Percentiles rank a stretch among this genome's conserved stretches.
Evolutionary conservation across 2,888 invertebrate genomes (phyloP).

Genomic region (Entomobrya multifasciata): DNA sequence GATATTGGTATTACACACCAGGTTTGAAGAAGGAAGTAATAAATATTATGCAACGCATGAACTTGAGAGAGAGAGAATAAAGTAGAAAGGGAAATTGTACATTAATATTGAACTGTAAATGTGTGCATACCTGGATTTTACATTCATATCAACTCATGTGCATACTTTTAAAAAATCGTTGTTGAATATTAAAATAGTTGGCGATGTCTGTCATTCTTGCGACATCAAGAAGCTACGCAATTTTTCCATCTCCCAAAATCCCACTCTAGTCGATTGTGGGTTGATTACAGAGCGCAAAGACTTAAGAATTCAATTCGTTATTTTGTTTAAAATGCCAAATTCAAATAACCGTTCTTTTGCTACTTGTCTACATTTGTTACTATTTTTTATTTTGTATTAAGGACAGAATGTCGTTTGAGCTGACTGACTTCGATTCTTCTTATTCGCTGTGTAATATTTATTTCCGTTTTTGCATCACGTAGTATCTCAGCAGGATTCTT

Average conservation of each 20-base stretch:
- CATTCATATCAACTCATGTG: background rate
- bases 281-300: too few relatives aligned
- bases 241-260: too few relatives aligned
- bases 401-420: background rate
- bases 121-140: background rate
- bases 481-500: conserved; percentile 42
- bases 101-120: conserved; percentile 36
- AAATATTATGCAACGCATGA: conserved; percentile 46
- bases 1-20: background rate
- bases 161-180: background rate
- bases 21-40: conserved; percentile 24
- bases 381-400: background rate
- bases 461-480: conserved; percentile 33
- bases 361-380: background rate
- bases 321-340: background rate
- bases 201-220: too few relatives aligned
- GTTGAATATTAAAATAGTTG: background rate
- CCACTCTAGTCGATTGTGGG: too few relatives aligned
- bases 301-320: conserved; percentile 4
- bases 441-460: background rate
- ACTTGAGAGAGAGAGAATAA: conserved; percentile 28
- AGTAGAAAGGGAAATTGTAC: conserved; percentile 9
- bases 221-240: too few relatives aligned
- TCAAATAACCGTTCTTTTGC: background rate
- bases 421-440: background rate